phyloP scores from a whole-genome alignment of 2,888 invertebrate species.

The Eueremaeus valkanovi region DNA sequence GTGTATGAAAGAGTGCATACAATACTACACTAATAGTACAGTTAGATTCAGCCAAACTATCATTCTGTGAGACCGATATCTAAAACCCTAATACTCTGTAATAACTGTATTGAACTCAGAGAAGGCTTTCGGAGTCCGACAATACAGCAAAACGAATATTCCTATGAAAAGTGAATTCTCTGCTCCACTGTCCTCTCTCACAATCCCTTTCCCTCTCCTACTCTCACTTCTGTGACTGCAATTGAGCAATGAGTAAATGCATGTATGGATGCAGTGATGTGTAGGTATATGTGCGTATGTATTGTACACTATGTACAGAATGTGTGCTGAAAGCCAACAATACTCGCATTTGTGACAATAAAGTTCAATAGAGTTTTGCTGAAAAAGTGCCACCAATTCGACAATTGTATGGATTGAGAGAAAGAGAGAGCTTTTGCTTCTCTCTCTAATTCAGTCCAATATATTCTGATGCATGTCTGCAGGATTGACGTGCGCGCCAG shows the following conservation, averaged over 20 bases:
- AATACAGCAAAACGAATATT: background rate
- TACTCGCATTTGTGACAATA: background rate
- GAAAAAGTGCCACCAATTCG: slow-evolving; percentile 11
- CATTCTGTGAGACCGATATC: slow-evolving; percentile 26
- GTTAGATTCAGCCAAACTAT: background rate
- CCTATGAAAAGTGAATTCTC: background rate
- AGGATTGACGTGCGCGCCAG: slow-evolving; percentile 13
- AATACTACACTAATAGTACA: background rate
- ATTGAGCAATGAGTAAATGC: slow-evolving; percentile 24
- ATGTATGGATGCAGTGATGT: background rate
- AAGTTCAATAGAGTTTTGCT: too few relatives aligned
- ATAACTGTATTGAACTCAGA: slow-evolving; percentile 33
- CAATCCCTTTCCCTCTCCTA: background rate
- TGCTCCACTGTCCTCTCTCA: background rate
- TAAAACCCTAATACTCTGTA: slow-evolving; percentile 36
- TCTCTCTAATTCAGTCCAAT: slow-evolving; percentile 10
- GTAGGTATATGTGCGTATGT: slow-evolving; percentile 2
- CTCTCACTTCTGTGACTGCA: background rate
- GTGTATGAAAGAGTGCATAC: slow-evolving; percentile 10
- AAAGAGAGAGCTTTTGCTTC: background rate
- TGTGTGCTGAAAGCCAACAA: background rate
- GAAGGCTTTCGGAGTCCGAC: slow-evolving; percentile 19
- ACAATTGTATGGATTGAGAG: background rate
- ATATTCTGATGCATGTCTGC: slow-evolving; percentile 29
- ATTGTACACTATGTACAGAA: background rate